phyloP scores from a whole-genome alignment of 2,113 vertebrate genomes.

The Todiramphus saurophagus region DNA sequence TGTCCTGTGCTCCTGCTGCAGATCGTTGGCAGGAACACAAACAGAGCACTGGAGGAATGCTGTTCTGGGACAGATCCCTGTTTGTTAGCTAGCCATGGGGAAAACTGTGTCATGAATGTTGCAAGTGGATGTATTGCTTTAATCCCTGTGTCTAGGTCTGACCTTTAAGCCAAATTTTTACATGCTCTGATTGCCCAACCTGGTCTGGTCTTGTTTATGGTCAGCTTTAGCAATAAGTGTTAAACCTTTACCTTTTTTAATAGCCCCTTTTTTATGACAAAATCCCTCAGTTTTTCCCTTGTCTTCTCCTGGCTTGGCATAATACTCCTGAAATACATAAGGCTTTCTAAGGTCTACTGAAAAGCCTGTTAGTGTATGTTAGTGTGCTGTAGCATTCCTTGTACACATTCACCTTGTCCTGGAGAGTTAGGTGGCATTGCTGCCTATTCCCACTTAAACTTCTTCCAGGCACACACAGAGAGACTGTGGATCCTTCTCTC shows the following conservation, averaged over 20 bases:
- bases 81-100: neutral
- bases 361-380: neutral
- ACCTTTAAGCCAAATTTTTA: neutral
- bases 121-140: neutral
- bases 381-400: neutral
- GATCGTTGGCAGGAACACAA: neutral
- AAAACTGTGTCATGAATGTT: neutral
- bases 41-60: neutral
- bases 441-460: neutral
- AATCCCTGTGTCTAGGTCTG: neutral
- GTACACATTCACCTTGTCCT: neutral
- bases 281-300: neutral
- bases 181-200: neutral
- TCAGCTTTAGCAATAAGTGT: neutral
- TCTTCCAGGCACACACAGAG: neutral
- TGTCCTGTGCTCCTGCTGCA: accelerated
- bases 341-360: neutral
- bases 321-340: neutral
- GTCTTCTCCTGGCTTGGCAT: neutral
- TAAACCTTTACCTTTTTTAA: neutral
- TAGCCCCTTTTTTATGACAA: neutral
- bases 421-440: neutral
- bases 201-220: neutral
- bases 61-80: neutral
- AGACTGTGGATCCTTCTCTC: neutral